These are phyloP conservation scores for Notodonta dromedarius DNA, from an alignment of 2,888 invertebrate species.

Conservation along the genomic window DNA sequence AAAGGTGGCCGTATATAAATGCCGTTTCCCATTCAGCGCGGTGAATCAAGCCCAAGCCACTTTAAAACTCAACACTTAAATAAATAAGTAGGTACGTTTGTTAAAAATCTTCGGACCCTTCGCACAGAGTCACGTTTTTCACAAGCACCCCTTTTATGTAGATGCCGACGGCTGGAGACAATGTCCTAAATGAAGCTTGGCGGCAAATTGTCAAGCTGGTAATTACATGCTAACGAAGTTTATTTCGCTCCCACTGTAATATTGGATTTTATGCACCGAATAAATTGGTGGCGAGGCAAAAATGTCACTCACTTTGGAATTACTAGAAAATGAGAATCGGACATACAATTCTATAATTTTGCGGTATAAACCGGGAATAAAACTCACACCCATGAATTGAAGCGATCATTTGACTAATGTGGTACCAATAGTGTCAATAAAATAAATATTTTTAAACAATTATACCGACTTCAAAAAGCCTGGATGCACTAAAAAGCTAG, in stretches of 20 bases:
- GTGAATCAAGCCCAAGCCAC: neutral
- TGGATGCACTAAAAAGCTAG: too few relatives aligned
- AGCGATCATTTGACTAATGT: too few relatives aligned
- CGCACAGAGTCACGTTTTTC: conserved; percentile 31
- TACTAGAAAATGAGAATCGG: too few relatives aligned
- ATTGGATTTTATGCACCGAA: conserved; percentile 71
- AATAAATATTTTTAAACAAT: too few relatives aligned
- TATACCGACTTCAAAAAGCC: too few relatives aligned
- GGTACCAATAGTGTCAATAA: too few relatives aligned
- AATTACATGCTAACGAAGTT: conserved; percentile 74
- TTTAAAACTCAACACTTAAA: neutral
- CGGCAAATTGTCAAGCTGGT: conserved; percentile 59
- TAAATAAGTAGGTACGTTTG: conserved; percentile 4
- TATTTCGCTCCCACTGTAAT: conserved; percentile 64
- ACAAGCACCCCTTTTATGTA: conserved; percentile 39
- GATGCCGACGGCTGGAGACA: conserved; percentile 41
- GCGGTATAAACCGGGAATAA: too few relatives aligned
- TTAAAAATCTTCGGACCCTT: conserved; percentile 32
- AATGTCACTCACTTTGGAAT: neutral
- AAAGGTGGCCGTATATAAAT: too few relatives aligned
- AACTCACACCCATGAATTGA: too few relatives aligned
- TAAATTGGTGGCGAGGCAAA: conserved; percentile 48
- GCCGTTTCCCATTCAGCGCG: too few relatives aligned
- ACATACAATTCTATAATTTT: too few relatives aligned
- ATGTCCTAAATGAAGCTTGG: conserved; percentile 57